These are phyloP conservation scores for Melipona beecheii DNA, from an alignment of 2,888 invertebrate species.

Conservation along the genomic window DNA sequence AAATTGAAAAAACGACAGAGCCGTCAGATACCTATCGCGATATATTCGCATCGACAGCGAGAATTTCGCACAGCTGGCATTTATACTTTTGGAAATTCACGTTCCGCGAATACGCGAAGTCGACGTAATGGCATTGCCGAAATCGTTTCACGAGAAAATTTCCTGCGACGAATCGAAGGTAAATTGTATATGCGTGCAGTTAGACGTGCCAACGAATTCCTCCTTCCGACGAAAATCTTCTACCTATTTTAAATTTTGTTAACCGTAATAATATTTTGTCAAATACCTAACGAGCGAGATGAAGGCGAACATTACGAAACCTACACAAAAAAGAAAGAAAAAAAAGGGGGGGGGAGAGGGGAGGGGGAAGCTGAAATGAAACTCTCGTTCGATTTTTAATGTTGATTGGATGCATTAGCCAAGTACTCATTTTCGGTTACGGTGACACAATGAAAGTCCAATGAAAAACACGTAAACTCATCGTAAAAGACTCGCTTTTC, in stretches of 20 bases:
- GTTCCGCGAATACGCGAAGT: neutral
- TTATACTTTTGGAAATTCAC: conserved; percentile 18
- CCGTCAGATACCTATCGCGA: neutral
- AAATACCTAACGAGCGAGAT: neutral
- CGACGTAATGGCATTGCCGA: neutral
- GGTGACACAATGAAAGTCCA: neutral
- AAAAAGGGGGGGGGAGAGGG: too few species aligned
- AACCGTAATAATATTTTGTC: neutral
- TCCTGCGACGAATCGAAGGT: neutral
- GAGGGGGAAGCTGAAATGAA: neutral
- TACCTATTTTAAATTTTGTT: neutral
- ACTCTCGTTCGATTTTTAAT: neutral
- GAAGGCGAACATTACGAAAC: neutral
- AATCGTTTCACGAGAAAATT: neutral
- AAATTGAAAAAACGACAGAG: neutral
- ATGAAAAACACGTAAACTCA: neutral
- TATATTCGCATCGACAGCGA: neutral
- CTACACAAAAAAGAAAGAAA: too few species aligned
- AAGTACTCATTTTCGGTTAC: neutral
- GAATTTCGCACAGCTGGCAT: conserved; percentile 10
- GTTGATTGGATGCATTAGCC: neutral
- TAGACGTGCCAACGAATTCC: neutral
- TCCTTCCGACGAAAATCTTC: neutral
- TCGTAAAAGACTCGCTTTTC: conserved; percentile 1
- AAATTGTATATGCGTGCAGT: neutral